Conservation (phyloP, 2,113 vertebrate genomes). For the Piliocolobus tephrosceles region DNA sequence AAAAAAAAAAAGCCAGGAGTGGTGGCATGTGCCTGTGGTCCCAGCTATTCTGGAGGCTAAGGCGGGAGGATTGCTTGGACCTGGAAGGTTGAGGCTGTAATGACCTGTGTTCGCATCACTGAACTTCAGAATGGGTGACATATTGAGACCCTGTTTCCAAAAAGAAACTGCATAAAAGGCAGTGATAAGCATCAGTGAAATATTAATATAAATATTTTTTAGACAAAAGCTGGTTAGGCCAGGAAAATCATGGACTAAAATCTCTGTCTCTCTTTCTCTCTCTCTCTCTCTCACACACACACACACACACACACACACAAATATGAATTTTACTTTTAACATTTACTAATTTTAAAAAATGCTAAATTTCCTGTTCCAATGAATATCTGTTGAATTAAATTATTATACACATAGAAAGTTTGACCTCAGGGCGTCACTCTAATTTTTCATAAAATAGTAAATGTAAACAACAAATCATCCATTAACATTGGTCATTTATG, state of each 20-base stretch:
- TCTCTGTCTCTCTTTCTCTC: neutral
- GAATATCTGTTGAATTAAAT: neutral
- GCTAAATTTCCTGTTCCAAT: neutral
- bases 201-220: neutral
- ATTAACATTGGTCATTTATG: neutral
- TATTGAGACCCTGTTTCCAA: no score
- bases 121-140: no score
- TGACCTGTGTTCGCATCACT: no score
- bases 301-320: no score
- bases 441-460: neutral
- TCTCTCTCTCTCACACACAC: no score
- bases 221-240: neutral
- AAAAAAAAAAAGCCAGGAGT: no score
- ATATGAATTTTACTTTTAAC: conserved; percentile 7
- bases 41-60: no score
- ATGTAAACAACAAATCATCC: neutral
- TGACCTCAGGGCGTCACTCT: neutral
- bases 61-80: no score
- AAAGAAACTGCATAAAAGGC: neutral
- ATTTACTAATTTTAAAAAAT: neutral
- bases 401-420: neutral
- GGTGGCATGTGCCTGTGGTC: no score
- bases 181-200: neutral
- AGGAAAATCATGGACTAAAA: neutral
- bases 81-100: no score